These are phyloP conservation scores for Anthoscopus minutus DNA, from an alignment of 2,113 vertebrate genomes.

Conservation along the genomic window DNA sequence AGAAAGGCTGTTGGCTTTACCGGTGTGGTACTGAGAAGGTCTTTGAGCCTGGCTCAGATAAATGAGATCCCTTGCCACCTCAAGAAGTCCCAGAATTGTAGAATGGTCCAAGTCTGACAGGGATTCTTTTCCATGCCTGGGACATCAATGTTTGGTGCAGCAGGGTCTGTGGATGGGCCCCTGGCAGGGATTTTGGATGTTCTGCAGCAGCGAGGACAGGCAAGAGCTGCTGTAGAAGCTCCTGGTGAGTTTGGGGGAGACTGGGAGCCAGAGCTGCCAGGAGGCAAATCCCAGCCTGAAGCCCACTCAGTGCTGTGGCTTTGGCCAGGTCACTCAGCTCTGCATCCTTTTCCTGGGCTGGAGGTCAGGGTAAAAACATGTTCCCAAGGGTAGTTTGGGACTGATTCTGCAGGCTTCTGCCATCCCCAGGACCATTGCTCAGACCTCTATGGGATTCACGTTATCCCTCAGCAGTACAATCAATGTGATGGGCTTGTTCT, in stretches of 20 bases:
- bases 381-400: background rate
- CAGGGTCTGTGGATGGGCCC: fast-evolving
- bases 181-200: background rate
- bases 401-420: background rate
- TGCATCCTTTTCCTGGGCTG: background rate
- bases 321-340: background rate
- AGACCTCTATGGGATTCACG: fast-evolving
- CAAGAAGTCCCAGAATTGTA: background rate
- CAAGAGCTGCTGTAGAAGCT: background rate
- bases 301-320: background rate
- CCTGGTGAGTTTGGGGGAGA: background rate
- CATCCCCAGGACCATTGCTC: background rate
- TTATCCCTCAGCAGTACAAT: background rate
- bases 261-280: background rate
- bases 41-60: background rate
- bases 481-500: background rate
- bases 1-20: slow-evolving; percentile 37
- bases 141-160: background rate
- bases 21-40: background rate
- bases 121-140: background rate
- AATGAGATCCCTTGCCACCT: background rate
- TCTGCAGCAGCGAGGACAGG: background rate
- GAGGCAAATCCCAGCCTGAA: background rate
- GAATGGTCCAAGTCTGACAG: background rate
- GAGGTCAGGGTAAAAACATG: background rate